Percentiles rank a stretch among this genome's conserved stretches.
These are phyloP conservation scores for Mesoclemmys tuberculata DNA, from an alignment of 2,113 vertebrate genomes.

Conservation along the genomic window DNA sequence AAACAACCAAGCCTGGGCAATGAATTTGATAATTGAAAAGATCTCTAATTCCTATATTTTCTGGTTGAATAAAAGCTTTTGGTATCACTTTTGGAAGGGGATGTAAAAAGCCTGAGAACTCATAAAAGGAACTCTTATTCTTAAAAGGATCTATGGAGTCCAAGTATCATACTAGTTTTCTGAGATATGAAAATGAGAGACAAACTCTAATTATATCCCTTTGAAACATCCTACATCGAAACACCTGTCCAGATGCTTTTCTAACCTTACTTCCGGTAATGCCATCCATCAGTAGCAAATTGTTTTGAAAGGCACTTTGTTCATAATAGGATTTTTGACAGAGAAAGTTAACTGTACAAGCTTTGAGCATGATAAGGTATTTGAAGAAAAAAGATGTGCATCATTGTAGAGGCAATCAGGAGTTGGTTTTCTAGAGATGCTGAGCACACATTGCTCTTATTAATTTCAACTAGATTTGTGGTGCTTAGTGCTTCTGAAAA, in stretches of 20 bases:
- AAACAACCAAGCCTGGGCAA: not conserved
- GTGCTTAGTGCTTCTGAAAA: not conserved
- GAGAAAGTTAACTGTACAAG: not conserved
- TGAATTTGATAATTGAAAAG: conserved; percentile 36
- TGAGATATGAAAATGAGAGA: conserved; percentile 40
- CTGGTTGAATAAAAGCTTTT: conserved; percentile 1
- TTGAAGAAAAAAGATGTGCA: not conserved
- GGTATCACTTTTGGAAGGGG: not conserved
- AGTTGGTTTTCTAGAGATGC: not conserved
- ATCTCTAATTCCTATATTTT: conserved; percentile 26
- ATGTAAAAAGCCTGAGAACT: not conserved
- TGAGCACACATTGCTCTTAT: not conserved
- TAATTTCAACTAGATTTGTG: not conserved
- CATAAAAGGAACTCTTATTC: conserved; percentile 20
- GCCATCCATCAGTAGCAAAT: not conserved
- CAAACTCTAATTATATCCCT: conserved; percentile 1
- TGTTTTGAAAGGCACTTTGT: conserved; percentile 58
- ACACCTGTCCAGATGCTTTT: not conserved
- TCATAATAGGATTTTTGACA: conserved; percentile 38
- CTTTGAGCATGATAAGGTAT: not conserved
- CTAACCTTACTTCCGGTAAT: conserved; percentile 1
- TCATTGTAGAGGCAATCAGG: not conserved
- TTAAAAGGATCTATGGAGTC: not conserved
- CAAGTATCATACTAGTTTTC: not conserved
- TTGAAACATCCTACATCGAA: not conserved